Conservation (phyloP, 2,888 invertebrate genomes). For the Agriopis leucophaearia region DNA sequence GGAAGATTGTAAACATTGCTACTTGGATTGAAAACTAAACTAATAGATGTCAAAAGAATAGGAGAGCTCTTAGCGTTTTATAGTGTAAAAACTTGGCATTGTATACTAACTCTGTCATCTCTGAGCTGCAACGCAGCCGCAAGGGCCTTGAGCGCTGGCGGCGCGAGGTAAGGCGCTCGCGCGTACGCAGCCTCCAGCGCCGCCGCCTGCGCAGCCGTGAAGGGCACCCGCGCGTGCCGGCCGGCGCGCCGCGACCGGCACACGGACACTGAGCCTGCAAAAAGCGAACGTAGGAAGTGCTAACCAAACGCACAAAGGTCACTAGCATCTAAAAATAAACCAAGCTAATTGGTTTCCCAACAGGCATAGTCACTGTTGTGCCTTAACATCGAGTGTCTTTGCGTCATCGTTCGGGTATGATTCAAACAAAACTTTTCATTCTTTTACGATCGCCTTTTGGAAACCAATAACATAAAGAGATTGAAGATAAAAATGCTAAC, state of each 20-base stretch:
- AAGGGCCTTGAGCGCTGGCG: slow-evolving; percentile 88
- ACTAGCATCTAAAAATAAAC: slow-evolving; percentile 14
- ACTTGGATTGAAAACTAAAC: neutral
- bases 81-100: neutral
- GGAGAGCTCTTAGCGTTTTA: neutral
- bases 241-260: slow-evolving; percentile 86
- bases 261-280: slow-evolving; percentile 58
- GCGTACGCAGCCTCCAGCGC: slow-evolving; percentile 90
- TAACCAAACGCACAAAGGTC: slow-evolving; percentile 22
- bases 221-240: slow-evolving; percentile 90
- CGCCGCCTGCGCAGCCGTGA: slow-evolving; percentile 89
- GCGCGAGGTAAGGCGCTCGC: slow-evolving; percentile 89
- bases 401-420: no score
- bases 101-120: slow-evolving; percentile 87
- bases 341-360: neutral
- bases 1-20: no score
- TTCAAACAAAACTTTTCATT: neutral
- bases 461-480: neutral
- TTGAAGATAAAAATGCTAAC: slow-evolving; percentile 74
- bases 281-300: slow-evolving; percentile 54
- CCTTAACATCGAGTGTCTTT: no score
- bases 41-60: neutral
- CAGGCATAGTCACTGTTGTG: neutral
- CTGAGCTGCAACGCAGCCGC: slow-evolving; percentile 88
- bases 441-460: neutral